These are phyloP conservation scores for Spilarctia lutea DNA, from an alignment of 2,888 invertebrate species.

Conservation along the genomic window DNA sequence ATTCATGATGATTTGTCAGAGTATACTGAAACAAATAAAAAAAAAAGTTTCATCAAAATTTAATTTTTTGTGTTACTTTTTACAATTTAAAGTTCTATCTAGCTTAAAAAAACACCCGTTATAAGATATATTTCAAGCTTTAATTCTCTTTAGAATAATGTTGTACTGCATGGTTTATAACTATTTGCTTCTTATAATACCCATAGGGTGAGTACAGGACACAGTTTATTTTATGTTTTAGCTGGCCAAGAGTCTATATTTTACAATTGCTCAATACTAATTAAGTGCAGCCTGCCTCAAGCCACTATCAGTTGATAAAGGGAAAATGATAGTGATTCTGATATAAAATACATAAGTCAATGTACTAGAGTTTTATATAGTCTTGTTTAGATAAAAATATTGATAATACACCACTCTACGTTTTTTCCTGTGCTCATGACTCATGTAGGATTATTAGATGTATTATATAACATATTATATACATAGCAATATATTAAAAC, in stretches of 20 bases:
- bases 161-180: too few species aligned
- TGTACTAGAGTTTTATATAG: constrained; percentile 33
- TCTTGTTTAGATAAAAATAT: constrained; percentile 41
- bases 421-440: not conserved
- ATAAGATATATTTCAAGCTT: too few species aligned
- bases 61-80: too few species aligned
- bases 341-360: constrained; percentile 40
- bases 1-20: too few species aligned
- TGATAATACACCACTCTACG: not conserved
- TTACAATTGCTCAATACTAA: not conserved
- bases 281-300: constrained; percentile 11
- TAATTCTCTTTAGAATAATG: too few species aligned
- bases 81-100: too few species aligned
- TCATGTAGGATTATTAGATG: not conserved
- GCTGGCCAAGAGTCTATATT: not conserved
- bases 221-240: too few species aligned
- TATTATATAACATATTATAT: not conserved
- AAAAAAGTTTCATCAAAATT: too few species aligned
- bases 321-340: constrained; percentile 26
- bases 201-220: too few species aligned
- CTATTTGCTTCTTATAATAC: too few species aligned
- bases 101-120: too few species aligned
- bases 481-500: not conserved
- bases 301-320: constrained; percentile 32
- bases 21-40: too few species aligned